A percentile compares a stretch with the other conserved stretches of the same genome.
phyloP scores from a whole-genome alignment of 2,113 vertebrate species.

The Cyprinodon variegatus region DNA sequence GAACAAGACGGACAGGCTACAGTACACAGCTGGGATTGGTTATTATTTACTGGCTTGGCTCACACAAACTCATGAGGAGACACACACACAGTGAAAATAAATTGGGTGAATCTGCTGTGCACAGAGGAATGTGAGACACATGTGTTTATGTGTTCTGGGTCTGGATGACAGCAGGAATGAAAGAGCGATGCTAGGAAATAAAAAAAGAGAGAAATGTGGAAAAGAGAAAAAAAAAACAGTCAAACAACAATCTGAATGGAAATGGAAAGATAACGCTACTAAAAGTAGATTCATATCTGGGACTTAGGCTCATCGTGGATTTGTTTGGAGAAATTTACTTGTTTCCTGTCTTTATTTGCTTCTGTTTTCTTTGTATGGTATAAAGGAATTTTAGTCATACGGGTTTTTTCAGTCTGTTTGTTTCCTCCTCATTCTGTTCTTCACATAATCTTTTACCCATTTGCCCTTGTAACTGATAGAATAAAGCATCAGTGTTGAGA shows the following conservation, averaged over 20 bases:
- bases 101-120: conserved; percentile 73
- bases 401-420: background rate
- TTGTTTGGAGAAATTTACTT: background rate
- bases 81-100: conserved; percentile 63
- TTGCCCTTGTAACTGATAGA: conserved; percentile 3
- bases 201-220: conserved; percentile 1
- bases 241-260: background rate
- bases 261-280: background rate
- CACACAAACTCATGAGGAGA: conserved; percentile 29
- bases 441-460: background rate
- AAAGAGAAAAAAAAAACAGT: conserved; percentile 6
- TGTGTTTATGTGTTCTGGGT: conserved; percentile 77
- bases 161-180: conserved; percentile 74
- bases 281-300: conserved; percentile 26
- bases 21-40: conserved; percentile 76
- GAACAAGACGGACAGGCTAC: conserved; percentile 54
- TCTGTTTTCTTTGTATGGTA: background rate
- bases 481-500: background rate
- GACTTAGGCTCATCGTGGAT: conserved; percentile 22
- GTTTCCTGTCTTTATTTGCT: background rate
- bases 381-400: background rate
- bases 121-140: conserved; percentile 73
- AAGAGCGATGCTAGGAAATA: conserved; percentile 36
- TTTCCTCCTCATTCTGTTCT: conserved; percentile 29
- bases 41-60: conserved; percentile 77